Base-by-base conservation (phyloP, 1,140 invertebrate genomes). In the Cyrtorhinus lividipennis region DNA sequence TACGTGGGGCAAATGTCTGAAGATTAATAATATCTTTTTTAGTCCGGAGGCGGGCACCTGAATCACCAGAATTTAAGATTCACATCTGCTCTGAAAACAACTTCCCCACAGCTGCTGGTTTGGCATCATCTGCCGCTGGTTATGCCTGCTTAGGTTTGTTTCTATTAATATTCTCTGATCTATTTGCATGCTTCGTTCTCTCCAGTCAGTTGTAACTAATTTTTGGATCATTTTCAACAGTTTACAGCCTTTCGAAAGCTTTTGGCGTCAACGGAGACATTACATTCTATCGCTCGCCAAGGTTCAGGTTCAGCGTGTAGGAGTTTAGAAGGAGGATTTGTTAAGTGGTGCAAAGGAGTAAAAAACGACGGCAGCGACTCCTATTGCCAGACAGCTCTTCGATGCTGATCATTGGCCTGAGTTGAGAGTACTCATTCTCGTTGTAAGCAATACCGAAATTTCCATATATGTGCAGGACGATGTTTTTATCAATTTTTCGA, bases 261-360 rank as follows among this genome's bases (percentile, higher is more conserved):
- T 95, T 87, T 71, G 81, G 82, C 67, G 73, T 95, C 12, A 75
- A 86, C 66, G 85, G 83, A 63, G 87, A 95, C 68, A 77, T 95
- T n/a, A 89, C 90, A 57, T n/a, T 76, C 75, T 8, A 83, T 95
- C 62, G 92, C 92, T 1, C 80, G 92, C 67, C 74, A 82, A 66
- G 96, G 96, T 22, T 97, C 94, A 58, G 97, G 96, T 10, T 96
- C 92, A 72, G 96, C 96, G 1, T 98, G 95, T 74, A 80, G 97
- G 56, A 98, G 95, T 76, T 76, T 97, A 18, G 84, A 84, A 70
- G 94, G 94, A 48, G 96, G 96, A 45, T 98, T 98, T 78, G 65
- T 66, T 24, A 80, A 82, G 62, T 99, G 96, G 97, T 79, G 83
- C 38, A 83, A 81, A 66, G 93, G 94, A 8, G 69, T 70, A 1